These are phyloP conservation scores for Chlorospingus flavigularis DNA, from an alignment of 2,797 vertebrate species.

Conservation along the genomic window DNA sequence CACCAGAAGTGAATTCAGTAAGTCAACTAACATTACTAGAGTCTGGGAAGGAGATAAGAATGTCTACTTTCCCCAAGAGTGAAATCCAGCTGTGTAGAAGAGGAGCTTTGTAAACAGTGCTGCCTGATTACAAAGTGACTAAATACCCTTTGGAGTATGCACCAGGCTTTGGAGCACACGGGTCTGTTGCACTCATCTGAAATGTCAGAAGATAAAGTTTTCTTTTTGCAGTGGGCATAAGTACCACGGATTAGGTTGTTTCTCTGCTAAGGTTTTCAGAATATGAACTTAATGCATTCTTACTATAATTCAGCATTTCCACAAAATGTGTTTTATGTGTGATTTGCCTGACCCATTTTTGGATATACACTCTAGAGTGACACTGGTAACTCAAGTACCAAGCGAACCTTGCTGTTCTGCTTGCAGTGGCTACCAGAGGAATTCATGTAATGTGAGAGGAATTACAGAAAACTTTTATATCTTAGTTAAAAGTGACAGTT, in stretches of 20 bases:
- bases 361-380: neutral
- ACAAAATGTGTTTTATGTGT: neutral
- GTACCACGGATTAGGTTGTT: neutral
- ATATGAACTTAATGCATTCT: neutral
- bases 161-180: neutral
- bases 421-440: neutral
- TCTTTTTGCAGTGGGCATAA: neutral
- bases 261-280: neutral
- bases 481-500: neutral
- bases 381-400: neutral
- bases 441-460: neutral
- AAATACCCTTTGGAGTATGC: neutral
- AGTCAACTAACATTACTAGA: neutral
- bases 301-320: neutral
- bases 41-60: neutral
- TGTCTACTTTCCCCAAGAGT: neutral
- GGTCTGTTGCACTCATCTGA: neutral
- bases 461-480: neutral
- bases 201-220: neutral
- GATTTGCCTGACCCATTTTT: neutral
- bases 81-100: neutral
- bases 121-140: neutral
- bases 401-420: neutral
- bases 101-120: neutral
- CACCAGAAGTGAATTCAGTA: neutral